Conservation (phyloP, 2,888 invertebrate genomes). For the Rhingia campestris region DNA sequence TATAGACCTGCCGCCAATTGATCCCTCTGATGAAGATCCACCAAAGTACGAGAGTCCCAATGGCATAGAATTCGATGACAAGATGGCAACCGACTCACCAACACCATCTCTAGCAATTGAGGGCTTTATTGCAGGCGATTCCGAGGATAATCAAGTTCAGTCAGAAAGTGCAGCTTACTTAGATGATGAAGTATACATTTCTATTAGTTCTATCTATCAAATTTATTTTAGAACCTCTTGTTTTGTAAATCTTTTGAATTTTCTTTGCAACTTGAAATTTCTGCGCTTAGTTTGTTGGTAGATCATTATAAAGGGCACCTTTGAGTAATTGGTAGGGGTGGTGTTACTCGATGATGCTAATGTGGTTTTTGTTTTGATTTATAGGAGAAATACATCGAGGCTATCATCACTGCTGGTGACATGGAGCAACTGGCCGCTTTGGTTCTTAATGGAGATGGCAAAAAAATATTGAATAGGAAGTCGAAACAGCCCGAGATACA, state of each 20-base stretch:
- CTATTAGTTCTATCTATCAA: conserved; percentile 64
- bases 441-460: conserved; percentile 94
- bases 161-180: conserved; percentile 81
- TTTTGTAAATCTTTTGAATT: conserved; percentile 47
- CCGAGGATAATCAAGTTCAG: conserved; percentile 83
- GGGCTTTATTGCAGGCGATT: conserved; percentile 81
- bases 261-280: conserved; percentile 51
- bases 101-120: conserved; percentile 82
- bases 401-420: conserved; percentile 89
- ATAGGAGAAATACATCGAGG: conserved; percentile 87
- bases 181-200: conserved; percentile 79
- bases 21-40: conserved; percentile 20
- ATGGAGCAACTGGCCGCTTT: conserved; percentile 95
- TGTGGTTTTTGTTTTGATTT: conserved; percentile 75
- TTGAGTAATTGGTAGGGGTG: not conserved
- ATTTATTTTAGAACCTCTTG: conserved; percentile 8
- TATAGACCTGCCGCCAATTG: conserved; percentile 19
- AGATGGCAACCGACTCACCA: conserved; percentile 77
- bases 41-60: conserved; percentile 74
- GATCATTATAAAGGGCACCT: conserved; percentile 11
- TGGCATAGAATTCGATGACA: conserved; percentile 50
- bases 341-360: not conserved
- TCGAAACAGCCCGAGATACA: conserved; percentile 91
- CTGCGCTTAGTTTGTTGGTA: conserved; percentile 31
- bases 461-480: conserved; percentile 87